These are phyloP conservation scores for Hetaerina titia DNA, from an alignment of 2,888 invertebrate genomes.

Conservation along the genomic window DNA sequence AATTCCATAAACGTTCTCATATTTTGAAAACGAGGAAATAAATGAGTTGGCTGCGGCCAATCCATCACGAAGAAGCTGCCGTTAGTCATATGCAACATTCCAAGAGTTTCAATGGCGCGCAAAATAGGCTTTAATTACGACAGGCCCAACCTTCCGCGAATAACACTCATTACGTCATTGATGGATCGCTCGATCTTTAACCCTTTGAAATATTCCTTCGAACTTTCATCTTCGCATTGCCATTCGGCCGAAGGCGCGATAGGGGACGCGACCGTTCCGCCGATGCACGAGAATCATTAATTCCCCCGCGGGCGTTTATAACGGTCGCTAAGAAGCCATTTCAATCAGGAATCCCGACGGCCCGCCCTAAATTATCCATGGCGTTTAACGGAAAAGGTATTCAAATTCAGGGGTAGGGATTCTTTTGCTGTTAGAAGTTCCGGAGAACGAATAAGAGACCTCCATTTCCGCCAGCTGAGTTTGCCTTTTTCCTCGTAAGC, in stretches of 20 bases:
- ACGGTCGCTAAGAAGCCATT: conserved; percentile 49
- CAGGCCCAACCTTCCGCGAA: neutral
- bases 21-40: neutral
- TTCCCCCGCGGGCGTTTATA: conserved; percentile 3
- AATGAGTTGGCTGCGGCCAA: neutral
- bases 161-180: conserved; percentile 2
- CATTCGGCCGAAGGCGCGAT: neutral
- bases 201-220: neutral
- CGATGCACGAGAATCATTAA: conserved; percentile 12
- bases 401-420: neutral
- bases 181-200: neutral
- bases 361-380: neutral
- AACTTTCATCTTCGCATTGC: neutral
- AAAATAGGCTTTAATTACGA: neutral
- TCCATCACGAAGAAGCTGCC: neutral
- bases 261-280: neutral
- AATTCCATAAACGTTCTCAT: neutral
- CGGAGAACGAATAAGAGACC: neutral
- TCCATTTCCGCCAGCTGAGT: neutral
- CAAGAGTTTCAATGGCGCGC: neutral
- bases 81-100: neutral
- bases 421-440: neutral
- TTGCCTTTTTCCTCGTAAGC: no score
- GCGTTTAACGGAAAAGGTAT: conserved; percentile 7
- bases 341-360: conserved; percentile 28